Percentiles rank a stretch among this genome's conserved stretches.
These are phyloP conservation scores for Myotis pilosus DNA, from an alignment of 2,797 vertebrate species.

Conservation along the genomic window DNA sequence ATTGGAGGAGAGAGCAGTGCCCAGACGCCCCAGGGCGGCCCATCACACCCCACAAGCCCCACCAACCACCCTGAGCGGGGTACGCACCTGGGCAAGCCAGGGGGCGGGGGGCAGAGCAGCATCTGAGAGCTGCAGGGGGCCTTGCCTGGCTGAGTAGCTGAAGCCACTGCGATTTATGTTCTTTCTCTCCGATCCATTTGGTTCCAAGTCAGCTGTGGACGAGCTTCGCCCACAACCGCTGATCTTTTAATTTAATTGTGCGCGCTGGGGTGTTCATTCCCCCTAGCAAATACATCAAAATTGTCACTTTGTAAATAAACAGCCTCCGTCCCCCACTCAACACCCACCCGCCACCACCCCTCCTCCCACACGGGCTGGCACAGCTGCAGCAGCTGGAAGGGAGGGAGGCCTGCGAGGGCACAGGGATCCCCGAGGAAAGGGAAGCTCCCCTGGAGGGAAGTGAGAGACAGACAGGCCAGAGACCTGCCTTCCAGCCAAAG, in stretches of 20 bases:
- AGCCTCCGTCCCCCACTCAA: not conserved
- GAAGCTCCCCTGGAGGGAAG: not conserved
- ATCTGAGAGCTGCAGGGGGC: not conserved
- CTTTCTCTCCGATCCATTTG: constrained; percentile 59
- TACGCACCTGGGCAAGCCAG: not conserved
- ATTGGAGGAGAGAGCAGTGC: not conserved
- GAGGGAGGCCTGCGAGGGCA: not conserved
- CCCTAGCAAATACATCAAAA: constrained; percentile 72
- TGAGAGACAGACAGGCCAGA: not conserved
- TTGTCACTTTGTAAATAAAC: constrained; percentile 72
- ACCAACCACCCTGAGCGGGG: not conserved
- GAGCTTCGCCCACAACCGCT: constrained; percentile 47
- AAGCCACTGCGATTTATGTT: constrained; percentile 7
- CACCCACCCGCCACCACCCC: not conserved
- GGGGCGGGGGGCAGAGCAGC: not conserved
- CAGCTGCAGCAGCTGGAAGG: constrained; percentile 55
- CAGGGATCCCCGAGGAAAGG: fast-evolving
- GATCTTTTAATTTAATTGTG: constrained; percentile 75
- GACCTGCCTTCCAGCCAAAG: not conserved
- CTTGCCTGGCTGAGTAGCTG: not conserved
- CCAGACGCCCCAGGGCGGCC: not conserved
- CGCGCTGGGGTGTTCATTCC: constrained; percentile 39
- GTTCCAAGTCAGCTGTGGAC: constrained; percentile 70
- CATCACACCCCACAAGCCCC: fast-evolving
- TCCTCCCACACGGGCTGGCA: not conserved